A percentile compares a stretch with the other conserved stretches of the same genome.
These are phyloP conservation scores for Monochamus saltuarius DNA, from an alignment of 1,140 invertebrate genomes.

Conservation along the genomic window DNA sequence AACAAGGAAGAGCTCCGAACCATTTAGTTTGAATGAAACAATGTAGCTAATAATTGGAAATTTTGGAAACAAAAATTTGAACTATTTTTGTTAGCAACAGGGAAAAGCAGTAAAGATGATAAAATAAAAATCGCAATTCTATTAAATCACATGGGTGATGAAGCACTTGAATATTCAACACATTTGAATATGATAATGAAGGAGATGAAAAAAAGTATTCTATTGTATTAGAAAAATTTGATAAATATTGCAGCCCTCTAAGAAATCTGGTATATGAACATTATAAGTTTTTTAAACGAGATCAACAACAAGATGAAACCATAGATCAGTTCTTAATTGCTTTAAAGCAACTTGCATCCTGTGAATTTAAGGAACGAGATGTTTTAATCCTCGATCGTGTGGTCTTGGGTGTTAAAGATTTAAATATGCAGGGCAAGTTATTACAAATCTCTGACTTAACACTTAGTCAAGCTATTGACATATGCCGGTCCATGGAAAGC, in stretches of 20 bases:
- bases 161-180: slow-evolving; percentile 25
- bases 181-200: slow-evolving; percentile 19
- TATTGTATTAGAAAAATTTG: slow-evolving; percentile 23
- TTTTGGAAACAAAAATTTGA: slow-evolving; percentile 26
- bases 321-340: slow-evolving; percentile 32
- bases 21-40: too few relatives aligned
- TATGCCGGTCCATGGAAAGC: slow-evolving; percentile 21
- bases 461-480: slow-evolving; percentile 10
- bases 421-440: slow-evolving; percentile 14
- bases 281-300: slow-evolving; percentile 30
- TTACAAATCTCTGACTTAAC: slow-evolving; percentile 6
- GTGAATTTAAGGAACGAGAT: slow-evolving; percentile 26
- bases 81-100: slow-evolving; percentile 17
- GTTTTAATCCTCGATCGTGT: slow-evolving; percentile 19
- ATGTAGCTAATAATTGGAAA: not conserved
- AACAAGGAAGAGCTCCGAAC: too few relatives aligned
- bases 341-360: slow-evolving; percentile 22
- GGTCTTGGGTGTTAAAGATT: slow-evolving; percentile 15
- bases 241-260: slow-evolving; percentile 26
- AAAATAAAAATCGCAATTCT: slow-evolving; percentile 27
- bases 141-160: slow-evolving; percentile 26
- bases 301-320: slow-evolving; percentile 28
- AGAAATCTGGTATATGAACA: slow-evolving; percentile 33
- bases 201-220: slow-evolving; percentile 27
- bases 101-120: not conserved